phyloP scores from a whole-genome alignment of 64 coral and sea anemone genomes.

The Actinia equina region DNA sequence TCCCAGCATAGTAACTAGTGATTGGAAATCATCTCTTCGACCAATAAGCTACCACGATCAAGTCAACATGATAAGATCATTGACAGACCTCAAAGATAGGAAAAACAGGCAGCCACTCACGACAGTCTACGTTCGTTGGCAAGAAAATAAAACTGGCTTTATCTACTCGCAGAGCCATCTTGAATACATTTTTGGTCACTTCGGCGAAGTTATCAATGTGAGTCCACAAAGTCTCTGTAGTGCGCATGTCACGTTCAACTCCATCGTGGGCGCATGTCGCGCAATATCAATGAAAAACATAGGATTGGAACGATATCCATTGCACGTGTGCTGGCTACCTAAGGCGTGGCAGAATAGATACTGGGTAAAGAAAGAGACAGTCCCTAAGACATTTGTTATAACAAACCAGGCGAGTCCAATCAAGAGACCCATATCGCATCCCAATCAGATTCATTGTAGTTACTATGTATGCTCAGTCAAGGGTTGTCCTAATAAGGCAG shows the following conservation, averaged over 20 bases:
- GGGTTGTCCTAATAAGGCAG: background rate
- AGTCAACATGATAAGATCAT: background rate
- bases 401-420: background rate
- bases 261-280: conserved; percentile 16
- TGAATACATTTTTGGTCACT: conserved; percentile 6
- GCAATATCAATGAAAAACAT: background rate
- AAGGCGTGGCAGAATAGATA: background rate
- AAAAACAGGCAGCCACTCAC: background rate
- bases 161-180: background rate
- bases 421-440: background rate
- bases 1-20: background rate
- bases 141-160: background rate
- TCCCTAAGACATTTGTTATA: background rate
- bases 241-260: background rate
- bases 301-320: background rate
- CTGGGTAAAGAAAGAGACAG: conserved; percentile 1
- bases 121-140: conserved; percentile 22
- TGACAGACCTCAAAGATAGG: background rate
- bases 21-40: conserved; percentile 7
- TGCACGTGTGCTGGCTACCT: conserved; percentile 12
- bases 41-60: conserved; percentile 7
- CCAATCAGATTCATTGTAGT: background rate
- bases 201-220: background rate
- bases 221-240: background rate
- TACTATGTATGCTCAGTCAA: background rate